Evolutionary conservation across 2,888 invertebrate genomes (phyloP).

Genomic region (Caenorhabditis imperialis): DNA sequence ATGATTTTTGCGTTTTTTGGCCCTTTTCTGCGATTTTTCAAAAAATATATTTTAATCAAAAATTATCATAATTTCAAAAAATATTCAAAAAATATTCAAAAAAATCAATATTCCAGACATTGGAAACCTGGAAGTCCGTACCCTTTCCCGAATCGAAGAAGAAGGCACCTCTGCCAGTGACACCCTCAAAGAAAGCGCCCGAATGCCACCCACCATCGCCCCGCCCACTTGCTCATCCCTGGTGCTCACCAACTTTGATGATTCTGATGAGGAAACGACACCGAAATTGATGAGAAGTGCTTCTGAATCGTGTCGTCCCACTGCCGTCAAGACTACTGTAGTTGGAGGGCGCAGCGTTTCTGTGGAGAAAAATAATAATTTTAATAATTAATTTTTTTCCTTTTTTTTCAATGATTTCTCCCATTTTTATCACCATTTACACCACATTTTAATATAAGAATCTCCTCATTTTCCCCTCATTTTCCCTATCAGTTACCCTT

Average conservation of each 20-base stretch:
- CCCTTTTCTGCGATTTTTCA: too few species aligned
- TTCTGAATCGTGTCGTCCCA: constrained; percentile 43
- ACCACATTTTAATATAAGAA: too few species aligned
- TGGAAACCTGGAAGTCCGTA: constrained; percentile 60
- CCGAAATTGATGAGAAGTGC: constrained; percentile 37
- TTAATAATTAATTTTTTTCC: constrained; percentile 8
- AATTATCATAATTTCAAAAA: too few species aligned
- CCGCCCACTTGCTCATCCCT: constrained; percentile 43
- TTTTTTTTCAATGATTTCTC: background rate
- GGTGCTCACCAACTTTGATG: constrained; percentile 26
- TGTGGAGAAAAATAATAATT: constrained; percentile 50
- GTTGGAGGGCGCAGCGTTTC: constrained; percentile 32
- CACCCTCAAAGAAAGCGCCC: constrained; percentile 32
- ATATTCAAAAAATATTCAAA: too few species aligned
- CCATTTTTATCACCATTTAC: too few species aligned
- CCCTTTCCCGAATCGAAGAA: constrained; percentile 64
- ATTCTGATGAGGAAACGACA: constrained; percentile 11
- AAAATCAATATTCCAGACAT: constrained; percentile 29
- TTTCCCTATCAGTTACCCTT: too few species aligned
- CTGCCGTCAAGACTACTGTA: constrained; percentile 27
- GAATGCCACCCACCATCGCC: constrained; percentile 54
- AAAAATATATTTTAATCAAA: too few species aligned
- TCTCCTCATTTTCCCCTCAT: too few species aligned
- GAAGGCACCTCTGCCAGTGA: constrained; percentile 44
- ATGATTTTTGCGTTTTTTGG: too few species aligned